phyloP scores from a whole-genome alignment of 2,113 vertebrate genomes.

The Rhinolophus sinicus region DNA sequence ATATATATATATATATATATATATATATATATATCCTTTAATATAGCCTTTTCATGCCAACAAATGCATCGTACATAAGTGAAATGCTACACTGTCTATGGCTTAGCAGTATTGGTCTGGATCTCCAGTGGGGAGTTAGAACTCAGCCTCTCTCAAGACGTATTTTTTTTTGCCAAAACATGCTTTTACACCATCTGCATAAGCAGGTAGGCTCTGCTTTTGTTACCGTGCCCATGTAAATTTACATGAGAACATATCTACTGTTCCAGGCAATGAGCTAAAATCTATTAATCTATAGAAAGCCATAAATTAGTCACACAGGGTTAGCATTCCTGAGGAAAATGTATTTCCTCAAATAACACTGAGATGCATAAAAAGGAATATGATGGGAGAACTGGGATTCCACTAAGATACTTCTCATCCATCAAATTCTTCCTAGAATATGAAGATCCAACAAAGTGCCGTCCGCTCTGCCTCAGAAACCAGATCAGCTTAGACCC shows the following conservation, averaged over 20 bases:
- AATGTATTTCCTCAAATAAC: neutral
- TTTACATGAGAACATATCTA: neutral
- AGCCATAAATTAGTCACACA: neutral
- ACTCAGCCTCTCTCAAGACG: conserved; percentile 17
- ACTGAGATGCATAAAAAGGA: neutral
- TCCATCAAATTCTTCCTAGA: neutral
- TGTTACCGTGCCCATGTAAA: neutral
- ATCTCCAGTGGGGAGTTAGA: conserved; percentile 48
- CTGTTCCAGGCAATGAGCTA: neutral
- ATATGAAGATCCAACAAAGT: neutral
- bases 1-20: too few relatives aligned
- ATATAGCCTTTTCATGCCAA: neutral
- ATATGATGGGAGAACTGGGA: neutral
- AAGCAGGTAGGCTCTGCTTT: neutral
- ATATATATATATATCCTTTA: conserved; percentile 29
- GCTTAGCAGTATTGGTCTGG: neutral
- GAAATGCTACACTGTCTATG: conserved; percentile 42
- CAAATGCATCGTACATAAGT: neutral
- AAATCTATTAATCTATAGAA: conserved; percentile 9
- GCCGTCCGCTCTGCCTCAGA: neutral
- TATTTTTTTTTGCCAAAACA: conserved; percentile 30
- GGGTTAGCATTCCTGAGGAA: neutral
- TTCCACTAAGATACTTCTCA: neutral
- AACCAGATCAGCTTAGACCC: neutral
- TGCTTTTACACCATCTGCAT: neutral